These are phyloP conservation scores for Falcaria lacertinaria DNA, from an alignment of 2,888 invertebrate species.

Conservation along the genomic window DNA sequence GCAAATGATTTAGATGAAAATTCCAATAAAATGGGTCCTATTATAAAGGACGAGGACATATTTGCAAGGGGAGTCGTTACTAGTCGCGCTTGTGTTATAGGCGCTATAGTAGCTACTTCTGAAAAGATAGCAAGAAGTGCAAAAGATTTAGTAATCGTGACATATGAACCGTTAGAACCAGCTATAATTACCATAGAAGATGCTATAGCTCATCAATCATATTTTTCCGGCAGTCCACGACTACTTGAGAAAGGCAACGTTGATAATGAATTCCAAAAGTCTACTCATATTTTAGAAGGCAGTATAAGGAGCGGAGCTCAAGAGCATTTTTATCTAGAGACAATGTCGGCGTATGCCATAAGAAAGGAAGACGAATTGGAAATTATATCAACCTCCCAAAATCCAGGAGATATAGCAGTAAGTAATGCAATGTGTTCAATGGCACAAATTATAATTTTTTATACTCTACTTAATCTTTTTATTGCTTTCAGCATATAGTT, in stretches of 20 bases:
- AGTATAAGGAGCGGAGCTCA: slow-evolving; percentile 87
- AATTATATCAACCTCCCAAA: slow-evolving; percentile 89
- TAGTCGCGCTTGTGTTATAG: slow-evolving; percentile 89
- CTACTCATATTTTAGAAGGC: slow-evolving; percentile 84
- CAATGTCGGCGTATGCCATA: slow-evolving; percentile 82
- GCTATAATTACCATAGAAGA: slow-evolving; percentile 93
- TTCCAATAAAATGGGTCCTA: slow-evolving; percentile 83
- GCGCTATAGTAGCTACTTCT: slow-evolving; percentile 87
- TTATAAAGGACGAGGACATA: slow-evolving; percentile 90
- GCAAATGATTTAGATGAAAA: slow-evolving; percentile 85
- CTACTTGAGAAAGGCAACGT: slow-evolving; percentile 82
- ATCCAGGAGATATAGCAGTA: slow-evolving; percentile 86
- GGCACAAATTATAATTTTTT: too few species aligned
- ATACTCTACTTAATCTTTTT: slow-evolving; percentile 2
- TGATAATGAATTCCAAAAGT: slow-evolving; percentile 81
- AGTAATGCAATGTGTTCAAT: too few species aligned
- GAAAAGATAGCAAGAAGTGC: slow-evolving; percentile 89
- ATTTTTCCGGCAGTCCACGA: slow-evolving; percentile 76
- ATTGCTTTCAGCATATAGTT: slow-evolving; percentile 75
- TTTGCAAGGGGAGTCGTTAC: slow-evolving; percentile 87
- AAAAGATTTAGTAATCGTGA: slow-evolving; percentile 85
- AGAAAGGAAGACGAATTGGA: slow-evolving; percentile 91
- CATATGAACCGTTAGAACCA: slow-evolving; percentile 88
- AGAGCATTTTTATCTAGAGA: slow-evolving; percentile 95
- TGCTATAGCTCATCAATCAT: slow-evolving; percentile 87